phyloP scores from a whole-genome alignment of 2,113 vertebrate species.

The Pardalotus punctatus region DNA sequence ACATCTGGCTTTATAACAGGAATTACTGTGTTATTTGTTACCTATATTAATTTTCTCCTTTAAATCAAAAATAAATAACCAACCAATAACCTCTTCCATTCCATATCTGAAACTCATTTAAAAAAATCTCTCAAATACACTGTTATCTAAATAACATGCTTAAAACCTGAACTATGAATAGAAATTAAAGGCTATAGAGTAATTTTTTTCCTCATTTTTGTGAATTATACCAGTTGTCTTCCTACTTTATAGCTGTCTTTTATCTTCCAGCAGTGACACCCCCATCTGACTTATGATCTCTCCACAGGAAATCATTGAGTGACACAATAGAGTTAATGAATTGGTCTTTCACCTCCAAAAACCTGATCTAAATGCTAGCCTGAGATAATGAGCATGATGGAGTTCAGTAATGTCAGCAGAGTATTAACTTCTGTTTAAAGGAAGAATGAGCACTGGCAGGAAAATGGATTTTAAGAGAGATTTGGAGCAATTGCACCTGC shows the following conservation, averaged over 20 bases:
- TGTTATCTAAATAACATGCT: conserved; percentile 41
- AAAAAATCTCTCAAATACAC: not conserved
- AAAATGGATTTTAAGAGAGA: conserved; percentile 69
- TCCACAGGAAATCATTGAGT: conserved; percentile 62
- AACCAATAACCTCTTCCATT: not conserved
- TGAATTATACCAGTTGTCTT: conserved; percentile 53
- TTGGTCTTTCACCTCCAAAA: conserved; percentile 70
- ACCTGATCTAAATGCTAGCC: conserved; percentile 64
- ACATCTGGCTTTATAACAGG: not conserved
- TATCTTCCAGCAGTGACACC: conserved; percentile 41
- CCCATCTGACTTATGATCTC: conserved; percentile 63
- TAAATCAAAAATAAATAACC: not conserved
- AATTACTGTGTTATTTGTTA: not conserved
- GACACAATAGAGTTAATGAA: conserved; percentile 69
- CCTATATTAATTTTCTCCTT: not conserved
- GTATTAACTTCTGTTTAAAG: conserved; percentile 68
- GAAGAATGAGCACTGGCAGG: conserved; percentile 65
- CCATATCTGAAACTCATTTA: not conserved
- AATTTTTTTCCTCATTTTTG: not conserved
- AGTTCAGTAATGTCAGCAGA: conserved; percentile 68
- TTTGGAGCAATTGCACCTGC: conserved; percentile 72
- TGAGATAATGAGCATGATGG: conserved; percentile 63
- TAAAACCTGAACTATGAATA: conserved; percentile 41
- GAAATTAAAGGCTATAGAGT: conserved; percentile 49
- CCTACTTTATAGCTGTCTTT: conserved; percentile 59